Conservation (phyloP, 2,113 vertebrate genomes). For the Antechinus flavipes region DNA sequence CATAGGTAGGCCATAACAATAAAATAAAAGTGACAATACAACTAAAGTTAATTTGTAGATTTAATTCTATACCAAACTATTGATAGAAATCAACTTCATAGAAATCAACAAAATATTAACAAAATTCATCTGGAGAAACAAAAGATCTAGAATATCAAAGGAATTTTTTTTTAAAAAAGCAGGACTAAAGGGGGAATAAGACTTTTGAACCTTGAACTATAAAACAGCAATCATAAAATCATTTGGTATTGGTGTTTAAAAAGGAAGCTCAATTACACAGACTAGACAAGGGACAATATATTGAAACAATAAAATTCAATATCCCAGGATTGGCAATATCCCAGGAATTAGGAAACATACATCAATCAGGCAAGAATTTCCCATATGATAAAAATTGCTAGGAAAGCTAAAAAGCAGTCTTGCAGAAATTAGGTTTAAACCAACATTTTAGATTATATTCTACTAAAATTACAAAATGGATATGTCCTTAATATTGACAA, state of each 20-base stretch:
- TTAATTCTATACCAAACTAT: neutral
- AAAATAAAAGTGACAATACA: neutral
- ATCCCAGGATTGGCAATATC: neutral
- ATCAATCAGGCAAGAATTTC: neutral
- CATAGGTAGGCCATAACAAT: neutral
- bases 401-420: neutral
- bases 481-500: too few species aligned
- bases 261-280: neutral
- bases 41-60: neutral
- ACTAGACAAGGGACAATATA: neutral
- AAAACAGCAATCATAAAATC: neutral
- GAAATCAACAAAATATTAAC: neutral
- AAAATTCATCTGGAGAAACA: neutral
- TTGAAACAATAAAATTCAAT: neutral
- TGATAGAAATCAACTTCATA: neutral
- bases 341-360: neutral
- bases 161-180: neutral
- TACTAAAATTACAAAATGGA: neutral
- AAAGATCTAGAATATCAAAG: neutral
- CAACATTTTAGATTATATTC: neutral
- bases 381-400: neutral
- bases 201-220: neutral
- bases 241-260: neutral
- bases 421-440: neutral
- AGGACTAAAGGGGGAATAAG: neutral